A percentile compares a stretch with the other conserved stretches of the same genome.
Conservation (phyloP, 64 coral and sea anemone species). For the Stichodactyla helianthus region DNA sequence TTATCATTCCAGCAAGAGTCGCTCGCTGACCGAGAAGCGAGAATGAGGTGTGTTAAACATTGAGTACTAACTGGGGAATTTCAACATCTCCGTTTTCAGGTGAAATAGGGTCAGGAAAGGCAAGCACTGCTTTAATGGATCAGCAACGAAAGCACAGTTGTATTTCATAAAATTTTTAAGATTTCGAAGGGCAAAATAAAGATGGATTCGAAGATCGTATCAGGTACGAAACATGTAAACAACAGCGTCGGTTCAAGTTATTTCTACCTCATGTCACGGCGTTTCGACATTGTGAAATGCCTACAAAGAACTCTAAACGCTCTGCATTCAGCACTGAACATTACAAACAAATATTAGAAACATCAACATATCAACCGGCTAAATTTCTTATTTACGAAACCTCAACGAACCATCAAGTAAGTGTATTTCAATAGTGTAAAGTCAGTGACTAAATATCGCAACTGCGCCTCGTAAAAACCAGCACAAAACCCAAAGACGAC, state of each 20-base stretch:
- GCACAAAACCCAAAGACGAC: not conserved
- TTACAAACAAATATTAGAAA: not conserved
- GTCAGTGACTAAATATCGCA: slow-evolving; percentile 1
- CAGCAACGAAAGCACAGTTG: not conserved
- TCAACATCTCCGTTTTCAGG: not conserved
- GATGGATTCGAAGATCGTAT: slow-evolving; percentile 20
- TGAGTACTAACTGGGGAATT: not conserved
- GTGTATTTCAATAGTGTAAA: slow-evolving; percentile 18
- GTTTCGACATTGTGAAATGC: not conserved
- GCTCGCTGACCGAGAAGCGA: not conserved
- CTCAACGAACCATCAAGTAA: slow-evolving; percentile 8
- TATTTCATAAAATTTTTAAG: not conserved
- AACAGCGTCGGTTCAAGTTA: slow-evolving; percentile 1
- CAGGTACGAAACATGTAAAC: slow-evolving; percentile 28
- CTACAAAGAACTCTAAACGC: not conserved
- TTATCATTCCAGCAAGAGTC: not conserved
- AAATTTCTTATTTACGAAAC: slow-evolving; percentile 21
- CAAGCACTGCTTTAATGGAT: not conserved
- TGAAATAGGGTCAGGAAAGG: slow-evolving; percentile 5
- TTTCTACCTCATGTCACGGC: slow-evolving; percentile 15
- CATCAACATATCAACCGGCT: not conserved
- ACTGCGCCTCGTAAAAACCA: not conserved
- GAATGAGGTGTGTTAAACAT: slow-evolving; percentile 16
- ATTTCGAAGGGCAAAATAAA: not conserved
- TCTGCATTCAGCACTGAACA: not conserved